Conservation (phyloP, 2,113 vertebrate species). For the Elgaria multicarinata region DNA sequence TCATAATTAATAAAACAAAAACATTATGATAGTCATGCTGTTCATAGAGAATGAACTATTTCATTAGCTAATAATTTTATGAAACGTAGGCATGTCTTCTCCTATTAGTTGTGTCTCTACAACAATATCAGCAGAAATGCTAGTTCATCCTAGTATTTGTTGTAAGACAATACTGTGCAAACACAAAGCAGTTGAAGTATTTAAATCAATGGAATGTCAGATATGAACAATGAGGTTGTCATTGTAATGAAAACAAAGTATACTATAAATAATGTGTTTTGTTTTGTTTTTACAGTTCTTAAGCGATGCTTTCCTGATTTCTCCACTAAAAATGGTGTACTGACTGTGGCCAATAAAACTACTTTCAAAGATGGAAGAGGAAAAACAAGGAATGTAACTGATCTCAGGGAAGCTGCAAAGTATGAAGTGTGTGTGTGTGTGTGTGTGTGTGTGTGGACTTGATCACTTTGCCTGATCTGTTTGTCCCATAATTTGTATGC, state of each 20-base stretch:
- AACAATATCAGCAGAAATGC: background rate
- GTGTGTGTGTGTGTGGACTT: constrained; percentile 7
- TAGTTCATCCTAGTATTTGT: background rate
- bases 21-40: background rate
- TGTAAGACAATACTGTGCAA: background rate
- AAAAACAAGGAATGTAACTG: constrained; percentile 81
- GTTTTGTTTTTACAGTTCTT: constrained; percentile 82
- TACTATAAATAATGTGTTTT: background rate
- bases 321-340: constrained; percentile 84
- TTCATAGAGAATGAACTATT: constrained; percentile 15
- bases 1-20: background rate
- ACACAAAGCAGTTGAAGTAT: background rate
- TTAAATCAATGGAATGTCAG: background rate
- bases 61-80: constrained; percentile 20
- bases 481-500: background rate
- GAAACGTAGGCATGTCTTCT: constrained; percentile 11
- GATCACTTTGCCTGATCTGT: background rate
- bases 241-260: constrained; percentile 3
- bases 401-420: constrained; percentile 90
- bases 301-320: constrained; percentile 97
- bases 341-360: constrained; percentile 87
- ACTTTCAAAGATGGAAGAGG: constrained; percentile 87
- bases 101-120: background rate
- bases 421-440: constrained; percentile 75
- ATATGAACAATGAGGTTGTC: background rate